Conservation (phyloP, 2,888 invertebrate genomes). For the Maniola hyperantus region DNA sequence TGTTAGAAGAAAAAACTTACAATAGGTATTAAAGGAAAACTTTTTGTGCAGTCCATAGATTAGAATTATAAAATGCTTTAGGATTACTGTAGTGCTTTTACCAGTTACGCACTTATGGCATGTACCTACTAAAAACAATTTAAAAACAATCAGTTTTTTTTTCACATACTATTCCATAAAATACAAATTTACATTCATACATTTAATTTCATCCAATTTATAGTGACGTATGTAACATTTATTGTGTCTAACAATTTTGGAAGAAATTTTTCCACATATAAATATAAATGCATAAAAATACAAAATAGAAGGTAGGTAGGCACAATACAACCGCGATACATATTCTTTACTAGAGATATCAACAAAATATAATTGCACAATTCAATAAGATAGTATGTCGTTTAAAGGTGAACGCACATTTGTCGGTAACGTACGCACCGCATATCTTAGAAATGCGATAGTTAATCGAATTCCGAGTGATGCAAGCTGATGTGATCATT, state of each 20-base stretch:
- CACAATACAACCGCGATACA: not conserved
- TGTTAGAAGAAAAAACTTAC: not conserved
- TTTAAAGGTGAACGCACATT: not conserved
- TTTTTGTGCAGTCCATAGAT: not conserved
- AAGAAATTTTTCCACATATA: too few species aligned
- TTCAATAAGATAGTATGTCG: not conserved
- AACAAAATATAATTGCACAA: not conserved
- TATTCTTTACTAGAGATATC: not conserved
- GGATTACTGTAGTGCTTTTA: not conserved
- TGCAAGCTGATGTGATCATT: not conserved
- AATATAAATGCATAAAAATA: constrained; percentile 17
- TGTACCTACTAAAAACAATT: too few species aligned
- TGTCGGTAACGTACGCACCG: not conserved
- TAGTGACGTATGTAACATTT: too few species aligned
- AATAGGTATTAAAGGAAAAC: not conserved
- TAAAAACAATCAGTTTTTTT: not conserved
- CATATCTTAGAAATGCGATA: not conserved
- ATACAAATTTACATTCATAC: not conserved
- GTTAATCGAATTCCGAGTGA: not conserved
- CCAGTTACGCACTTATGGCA: too few species aligned
- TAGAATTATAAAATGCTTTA: not conserved
- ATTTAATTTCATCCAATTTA: too few species aligned
- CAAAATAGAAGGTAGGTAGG: not conserved
- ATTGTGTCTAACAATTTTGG: too few species aligned
- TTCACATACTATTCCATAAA: not conserved